Base-by-base conservation (phyloP, 2,797 vertebrate species). In the Arctocebus calabarensis region DNA sequence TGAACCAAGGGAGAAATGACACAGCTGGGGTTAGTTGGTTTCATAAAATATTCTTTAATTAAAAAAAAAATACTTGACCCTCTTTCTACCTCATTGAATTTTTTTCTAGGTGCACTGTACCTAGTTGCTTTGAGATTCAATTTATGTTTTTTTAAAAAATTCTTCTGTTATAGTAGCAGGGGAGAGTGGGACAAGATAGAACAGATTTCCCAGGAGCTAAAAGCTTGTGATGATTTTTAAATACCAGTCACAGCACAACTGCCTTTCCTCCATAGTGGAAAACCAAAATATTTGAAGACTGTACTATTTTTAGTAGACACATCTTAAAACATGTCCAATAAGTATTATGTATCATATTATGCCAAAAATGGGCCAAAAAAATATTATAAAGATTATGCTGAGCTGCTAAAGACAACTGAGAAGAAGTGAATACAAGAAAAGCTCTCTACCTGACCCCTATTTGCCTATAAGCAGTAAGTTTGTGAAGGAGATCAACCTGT, bases 111-210 rank as follows among this genome's bases (percentile, higher is more conserved):
- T 22, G 0, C 11, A 94, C 45, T 91, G 2, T 84, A 40, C 19
- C 13, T 85, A 59, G 32, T 64, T 92, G 62, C 45, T 82, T 94
- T 84, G 90, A 84, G n/a, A 82, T 71, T 88, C 29, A 86, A 84
- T 81, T 74, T 88, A 77, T 2, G 6, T 16, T 40, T 84, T 57
- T 7, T 0, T 4, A 62, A 90, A 95, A 73, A 75, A 25, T 8
- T 29, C 22, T 93, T 78, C 13, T 57, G n/a, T 55, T 84, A 27
- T 52, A 48, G 29, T 57, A 95, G 45, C 22, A 91, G 14, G 7
- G 12, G 20, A 83, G 37, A 64, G 16, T 25, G 43, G 6, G 48
- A 79, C 13, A 84, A 59, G 20, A 87, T 7, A 19, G 71, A 29
- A 64, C 2, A 79, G 40, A 81, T 82, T 97, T 29, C 55, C 16